phyloP scores from a whole-genome alignment of 2,888 invertebrate species.

The Synanthedon myopaeformis region DNA sequence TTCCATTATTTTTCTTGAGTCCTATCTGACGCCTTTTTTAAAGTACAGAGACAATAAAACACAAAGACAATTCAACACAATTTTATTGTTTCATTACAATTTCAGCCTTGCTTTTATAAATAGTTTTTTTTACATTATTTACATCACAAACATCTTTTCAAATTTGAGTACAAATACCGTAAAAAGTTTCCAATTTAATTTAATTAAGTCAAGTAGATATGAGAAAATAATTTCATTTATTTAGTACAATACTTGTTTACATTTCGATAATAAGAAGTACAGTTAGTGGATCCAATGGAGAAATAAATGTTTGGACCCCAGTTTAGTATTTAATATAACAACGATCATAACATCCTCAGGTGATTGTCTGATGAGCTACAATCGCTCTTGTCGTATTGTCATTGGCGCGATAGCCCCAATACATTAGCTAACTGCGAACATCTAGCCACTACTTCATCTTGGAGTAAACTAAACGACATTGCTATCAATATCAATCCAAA shows the following conservation, averaged over 20 bases:
- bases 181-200: conserved; percentile 46
- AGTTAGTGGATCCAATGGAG: conserved; percentile 24
- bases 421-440: conserved; percentile 79
- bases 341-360: conserved; percentile 65
- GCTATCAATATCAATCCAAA: conserved; percentile 84
- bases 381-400: conserved; percentile 66
- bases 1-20: no score
- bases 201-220: conserved; percentile 25
- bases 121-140: conserved; percentile 59
- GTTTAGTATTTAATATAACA: conserved; percentile 33
- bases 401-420: conserved; percentile 75
- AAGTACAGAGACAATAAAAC: conserved; percentile 8
- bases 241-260: conserved; percentile 19
- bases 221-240: conserved; percentile 38
- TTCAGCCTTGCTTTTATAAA: conserved; percentile 69
- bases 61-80: conserved; percentile 48
- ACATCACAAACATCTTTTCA: conserved; percentile 44
- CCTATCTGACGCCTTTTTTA: no score
- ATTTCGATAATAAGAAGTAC: conserved; percentile 26
- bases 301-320: conserved; percentile 22
- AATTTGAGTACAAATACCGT: conserved; percentile 59
- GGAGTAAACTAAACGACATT: conserved; percentile 86
- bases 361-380: conserved; percentile 59
- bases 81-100: conserved; percentile 69
- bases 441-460: conserved; percentile 81